Base-by-base conservation (phyloP, 2,888 invertebrate genomes). In the Oligia strigilis region DNA sequence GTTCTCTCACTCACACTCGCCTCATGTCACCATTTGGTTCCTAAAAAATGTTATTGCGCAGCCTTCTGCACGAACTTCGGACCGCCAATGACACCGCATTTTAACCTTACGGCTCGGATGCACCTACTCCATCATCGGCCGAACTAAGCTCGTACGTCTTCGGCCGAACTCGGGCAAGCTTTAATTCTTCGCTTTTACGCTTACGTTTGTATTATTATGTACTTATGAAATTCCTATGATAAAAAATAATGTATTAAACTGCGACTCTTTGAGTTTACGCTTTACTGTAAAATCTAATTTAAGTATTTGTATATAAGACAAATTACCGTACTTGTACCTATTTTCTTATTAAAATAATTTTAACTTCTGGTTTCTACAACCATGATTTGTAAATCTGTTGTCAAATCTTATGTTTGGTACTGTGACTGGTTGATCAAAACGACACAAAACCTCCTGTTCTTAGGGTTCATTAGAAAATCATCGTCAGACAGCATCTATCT, bases 151-250 rank as follows among this genome's bases (percentile, higher is more conserved):
- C 43, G 43, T 43, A 43, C 43, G 43, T 43, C 43, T 4, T 43
- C 43, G 43, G 43, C 43, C 1, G 1, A 43, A 43, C 43, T 43
- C 3, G 6, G 43, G 4, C 6, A 55, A 77, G 78, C 81, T 77
- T 84, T 78, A 71, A 84, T 77, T 66, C 19, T 85, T 77, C 46
- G 76, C 62, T 78, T 75, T 76, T 66, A 85, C 58, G 76, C 76
- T 78, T 80, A 80, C 0, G 4, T 66, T 78, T 60, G 58, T 78
- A 62, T 71, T 78, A 72, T 55, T 81, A 0, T 58, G 46, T 78
- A 67, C 40, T 74, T 76, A 71, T 67, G 77, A 79, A 23, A 75
- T 60, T 13, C 11, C 0, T 40, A 29, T n/a, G 19, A 62, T 1
- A 36, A 65, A 29, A 66, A 46, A 13, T n/a, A 11, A 60, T 60